Evolutionary conservation across 2,888 invertebrate genomes (phyloP).

Genomic region (Drosophila maculinotata): DNA sequence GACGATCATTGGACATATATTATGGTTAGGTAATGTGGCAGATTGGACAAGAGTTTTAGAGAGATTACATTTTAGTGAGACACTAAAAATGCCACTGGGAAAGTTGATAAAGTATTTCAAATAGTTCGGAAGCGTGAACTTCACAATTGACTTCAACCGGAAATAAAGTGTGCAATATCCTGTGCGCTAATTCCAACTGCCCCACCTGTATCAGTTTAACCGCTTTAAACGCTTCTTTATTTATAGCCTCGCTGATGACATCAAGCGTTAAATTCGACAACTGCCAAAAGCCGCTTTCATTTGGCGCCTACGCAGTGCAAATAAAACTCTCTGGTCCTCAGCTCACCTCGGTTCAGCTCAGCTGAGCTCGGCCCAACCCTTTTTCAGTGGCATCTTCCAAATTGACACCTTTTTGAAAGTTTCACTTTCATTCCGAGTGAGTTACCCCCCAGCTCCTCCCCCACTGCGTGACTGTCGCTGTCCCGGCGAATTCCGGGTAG

Average conservation of each 20-base stretch:
- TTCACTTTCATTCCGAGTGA: conserved; percentile 76
- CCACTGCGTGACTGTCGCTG: conserved; percentile 8
- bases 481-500: conserved; percentile 60
- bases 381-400: conserved; percentile 55
- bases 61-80: conserved; percentile 22
- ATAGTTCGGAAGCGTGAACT: not conserved
- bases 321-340: conserved; percentile 35
- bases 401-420: conserved; percentile 75
- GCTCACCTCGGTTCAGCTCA: conserved; percentile 9
- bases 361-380: conserved; percentile 45
- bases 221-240: not conserved
- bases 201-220: not conserved
- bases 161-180: conserved; percentile 2
- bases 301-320: conserved; percentile 33
- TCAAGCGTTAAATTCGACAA: conserved; percentile 21
- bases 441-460: not conserved
- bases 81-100: conserved; percentile 12
- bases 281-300: conserved; percentile 44
- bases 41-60: conserved; percentile 12
- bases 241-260: conserved; percentile 33
- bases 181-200: not conserved
- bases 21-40: conserved; percentile 43
- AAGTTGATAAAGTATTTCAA: conserved; percentile 7
- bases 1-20: conserved; percentile 12
- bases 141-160: not conserved